Conservation (phyloP, 2,797 vertebrate genomes). For the Adelosebastes latens region DNA sequence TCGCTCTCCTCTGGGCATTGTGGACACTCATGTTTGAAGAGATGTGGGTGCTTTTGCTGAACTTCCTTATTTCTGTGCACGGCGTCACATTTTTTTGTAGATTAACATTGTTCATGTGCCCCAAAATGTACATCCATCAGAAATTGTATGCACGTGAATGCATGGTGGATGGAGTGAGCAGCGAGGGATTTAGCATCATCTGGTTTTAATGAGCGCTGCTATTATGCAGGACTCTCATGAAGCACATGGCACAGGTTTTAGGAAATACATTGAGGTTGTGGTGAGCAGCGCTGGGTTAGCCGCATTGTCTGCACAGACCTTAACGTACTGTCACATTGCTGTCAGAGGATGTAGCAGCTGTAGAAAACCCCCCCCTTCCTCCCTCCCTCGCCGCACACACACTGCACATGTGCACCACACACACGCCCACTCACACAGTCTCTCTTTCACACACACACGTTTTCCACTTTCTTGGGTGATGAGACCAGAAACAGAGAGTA, state of each 20-base stretch:
- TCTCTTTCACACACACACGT: conserved; percentile 32
- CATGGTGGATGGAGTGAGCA: background rate
- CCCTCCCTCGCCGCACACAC: background rate
- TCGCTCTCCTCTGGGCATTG: conserved; percentile 39
- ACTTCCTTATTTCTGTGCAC: conserved; percentile 48
- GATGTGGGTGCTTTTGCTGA: conserved; percentile 52
- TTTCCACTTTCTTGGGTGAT: conserved; percentile 60
- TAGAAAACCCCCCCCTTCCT: conserved; percentile 29
- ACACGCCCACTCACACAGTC: conserved; percentile 37
- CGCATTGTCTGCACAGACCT: conserved; percentile 70
- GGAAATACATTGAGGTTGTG: conserved; percentile 76
- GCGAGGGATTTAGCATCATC: background rate
- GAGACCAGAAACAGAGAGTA: conserved; percentile 60
- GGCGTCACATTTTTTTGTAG: background rate
- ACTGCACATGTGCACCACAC: background rate
- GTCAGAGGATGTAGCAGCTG: conserved; percentile 77
- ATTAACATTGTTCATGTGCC: conserved; percentile 20
- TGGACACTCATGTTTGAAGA: conserved; percentile 54
- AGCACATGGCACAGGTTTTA: conserved; percentile 37
- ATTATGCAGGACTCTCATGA: conserved; percentile 6
- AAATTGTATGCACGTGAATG: background rate
- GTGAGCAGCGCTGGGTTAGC: conserved; percentile 70
- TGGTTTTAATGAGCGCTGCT: conserved; percentile 33
- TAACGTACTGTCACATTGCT: conserved; percentile 63
- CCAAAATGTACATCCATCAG: background rate